Evolutionary conservation across 2,888 invertebrate genomes (phyloP).

Genomic region (Diploptera punctata): DNA sequence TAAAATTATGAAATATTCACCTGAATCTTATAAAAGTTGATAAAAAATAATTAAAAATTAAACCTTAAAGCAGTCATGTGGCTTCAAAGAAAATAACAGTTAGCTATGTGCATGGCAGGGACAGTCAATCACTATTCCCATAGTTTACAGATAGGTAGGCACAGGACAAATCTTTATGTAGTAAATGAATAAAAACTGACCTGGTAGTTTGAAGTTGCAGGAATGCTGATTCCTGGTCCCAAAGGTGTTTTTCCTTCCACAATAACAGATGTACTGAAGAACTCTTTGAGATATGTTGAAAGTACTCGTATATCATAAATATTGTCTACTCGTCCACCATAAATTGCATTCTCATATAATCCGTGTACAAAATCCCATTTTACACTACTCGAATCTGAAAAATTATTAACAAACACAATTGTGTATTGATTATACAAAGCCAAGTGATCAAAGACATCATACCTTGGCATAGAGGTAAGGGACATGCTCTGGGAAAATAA

Average conservation of each 20-base stretch:
- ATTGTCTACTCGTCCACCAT: slow-evolving; percentile 87
- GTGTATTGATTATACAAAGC: neutral
- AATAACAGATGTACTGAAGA: slow-evolving; percentile 64
- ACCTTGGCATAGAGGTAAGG: too few species aligned
- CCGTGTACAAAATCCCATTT: slow-evolving; percentile 81
- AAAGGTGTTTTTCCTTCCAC: slow-evolving; percentile 66
- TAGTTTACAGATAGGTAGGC: too few species aligned
- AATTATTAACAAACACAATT: neutral
- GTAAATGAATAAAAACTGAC: slow-evolving; percentile 50
- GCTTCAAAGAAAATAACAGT: too few species aligned
- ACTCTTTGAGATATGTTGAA: slow-evolving; percentile 68
- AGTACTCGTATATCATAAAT: slow-evolving; percentile 72
- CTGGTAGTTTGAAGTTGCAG: slow-evolving; percentile 60
- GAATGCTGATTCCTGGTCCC: slow-evolving; percentile 59
- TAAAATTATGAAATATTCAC: too few species aligned
- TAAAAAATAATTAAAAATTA: too few species aligned
- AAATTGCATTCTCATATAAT: slow-evolving; percentile 78
- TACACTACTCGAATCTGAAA: slow-evolving; percentile 46
- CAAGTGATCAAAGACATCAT: too few species aligned
- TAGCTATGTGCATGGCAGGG: too few species aligned
- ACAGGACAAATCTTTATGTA: too few species aligned
- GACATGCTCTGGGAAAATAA: too few species aligned
- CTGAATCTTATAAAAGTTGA: too few species aligned
- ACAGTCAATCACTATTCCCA: too few species aligned
- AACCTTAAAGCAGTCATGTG: too few species aligned